Conservation (phyloP, 2,888 invertebrate genomes). For the Cryptus armator region DNA sequence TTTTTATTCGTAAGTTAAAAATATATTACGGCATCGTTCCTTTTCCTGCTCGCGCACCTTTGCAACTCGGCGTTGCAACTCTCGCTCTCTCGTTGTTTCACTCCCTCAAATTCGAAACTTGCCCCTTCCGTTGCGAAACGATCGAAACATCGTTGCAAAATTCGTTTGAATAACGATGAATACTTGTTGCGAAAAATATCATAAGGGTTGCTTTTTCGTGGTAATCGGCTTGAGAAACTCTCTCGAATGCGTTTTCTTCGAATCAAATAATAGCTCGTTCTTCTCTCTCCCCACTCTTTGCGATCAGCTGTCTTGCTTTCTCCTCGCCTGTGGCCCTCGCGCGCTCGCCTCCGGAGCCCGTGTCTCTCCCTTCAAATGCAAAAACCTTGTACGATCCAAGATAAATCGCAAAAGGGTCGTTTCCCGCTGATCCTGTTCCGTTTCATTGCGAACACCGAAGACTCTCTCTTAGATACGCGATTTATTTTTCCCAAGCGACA, state of each 20-base stretch:
- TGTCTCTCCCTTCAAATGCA: neutral
- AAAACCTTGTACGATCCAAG: conserved; percentile 14
- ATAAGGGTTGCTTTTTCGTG: neutral
- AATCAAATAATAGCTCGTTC: conserved; percentile 2
- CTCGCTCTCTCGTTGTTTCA: neutral
- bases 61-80: neutral
- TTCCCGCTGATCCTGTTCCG: neutral
- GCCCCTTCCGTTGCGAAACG: neutral
- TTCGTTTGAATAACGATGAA: neutral
- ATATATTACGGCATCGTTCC: neutral
- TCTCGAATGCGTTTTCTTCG: conserved; percentile 17
- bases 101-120: neutral
- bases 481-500: conserved; percentile 7
- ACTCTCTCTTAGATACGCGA: neutral
- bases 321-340: neutral
- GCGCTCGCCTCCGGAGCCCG: neutral
- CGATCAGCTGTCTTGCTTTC: conserved; percentile 43
- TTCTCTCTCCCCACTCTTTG: conserved; percentile 17
- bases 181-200: neutral
- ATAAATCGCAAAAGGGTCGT: conserved; percentile 24
- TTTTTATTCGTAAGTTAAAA: neutral
- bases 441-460: neutral
- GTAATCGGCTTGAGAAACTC: neutral
- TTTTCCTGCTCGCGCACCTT: neutral
- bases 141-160: neutral